Conservation (phyloP, 2,888 invertebrate species). For the Eumacrocentrus americanus region DNA sequence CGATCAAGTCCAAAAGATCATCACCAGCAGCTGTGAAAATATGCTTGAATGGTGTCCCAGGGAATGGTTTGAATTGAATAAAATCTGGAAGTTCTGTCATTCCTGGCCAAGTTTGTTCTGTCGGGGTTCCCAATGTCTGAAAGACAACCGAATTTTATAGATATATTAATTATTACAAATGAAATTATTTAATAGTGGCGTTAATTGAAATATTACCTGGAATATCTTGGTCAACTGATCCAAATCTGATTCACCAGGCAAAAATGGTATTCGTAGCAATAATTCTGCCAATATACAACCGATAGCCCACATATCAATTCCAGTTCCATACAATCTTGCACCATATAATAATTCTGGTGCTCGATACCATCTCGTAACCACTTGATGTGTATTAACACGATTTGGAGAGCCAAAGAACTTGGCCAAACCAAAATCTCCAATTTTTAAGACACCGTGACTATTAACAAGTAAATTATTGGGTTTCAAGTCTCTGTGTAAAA, state of each 20-base stretch:
- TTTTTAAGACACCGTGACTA: conserved; percentile 88
- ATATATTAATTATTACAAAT: too few species aligned
- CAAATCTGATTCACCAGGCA: conserved; percentile 96
- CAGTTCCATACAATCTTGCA: conserved; percentile 91
- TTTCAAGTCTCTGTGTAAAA: conserved; percentile 97
- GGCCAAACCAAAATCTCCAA: conserved; percentile 99
- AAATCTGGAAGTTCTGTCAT: conserved; percentile 84
- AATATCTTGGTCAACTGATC: conserved; percentile 97
- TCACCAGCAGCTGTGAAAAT: conserved; percentile 96
- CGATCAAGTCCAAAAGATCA: conserved; percentile 84
- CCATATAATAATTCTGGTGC: conserved; percentile 95
- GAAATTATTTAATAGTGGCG: not conserved
- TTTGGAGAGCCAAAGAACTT: conserved; percentile 97
- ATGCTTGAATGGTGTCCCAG: conserved; percentile 82
- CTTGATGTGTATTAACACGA: conserved; percentile 95
- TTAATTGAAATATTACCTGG: conserved; percentile 67
- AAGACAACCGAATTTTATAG: too few species aligned
- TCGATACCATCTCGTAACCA: conserved; percentile 93
- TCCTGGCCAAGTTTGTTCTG: conserved; percentile 90
- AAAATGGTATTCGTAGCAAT: conserved; percentile 85
- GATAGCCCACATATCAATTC: conserved; percentile 98
- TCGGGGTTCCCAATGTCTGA: conserved; percentile 83
- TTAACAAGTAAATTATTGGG: conserved; percentile 98
- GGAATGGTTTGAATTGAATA: conserved; percentile 88
- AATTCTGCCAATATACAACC: conserved; percentile 98